These are phyloP conservation scores for Calameuta filiformis DNA, from an alignment of 2,888 invertebrate genomes.

Conservation along the genomic window DNA sequence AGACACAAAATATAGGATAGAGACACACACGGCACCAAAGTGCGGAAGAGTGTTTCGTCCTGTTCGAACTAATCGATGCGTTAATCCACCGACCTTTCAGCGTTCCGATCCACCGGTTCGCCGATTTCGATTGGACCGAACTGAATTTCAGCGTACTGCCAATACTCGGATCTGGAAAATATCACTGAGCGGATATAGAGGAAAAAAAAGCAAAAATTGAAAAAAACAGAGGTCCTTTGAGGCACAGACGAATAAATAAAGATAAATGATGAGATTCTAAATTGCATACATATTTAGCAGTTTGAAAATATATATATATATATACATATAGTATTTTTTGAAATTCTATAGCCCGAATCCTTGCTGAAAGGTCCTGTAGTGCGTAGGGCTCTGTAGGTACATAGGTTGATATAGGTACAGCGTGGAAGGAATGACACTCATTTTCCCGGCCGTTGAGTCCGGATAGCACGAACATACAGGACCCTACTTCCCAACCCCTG, in stretches of 20 bases:
- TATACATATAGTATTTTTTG: background rate
- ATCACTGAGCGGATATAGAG: background rate
- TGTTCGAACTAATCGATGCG: slow-evolving; percentile 55
- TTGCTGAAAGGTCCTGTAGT: background rate
- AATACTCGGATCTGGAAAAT: background rate
- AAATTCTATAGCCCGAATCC: background rate
- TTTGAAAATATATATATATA: background rate
- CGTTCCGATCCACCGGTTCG: slow-evolving; percentile 9
- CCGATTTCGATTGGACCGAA: background rate
- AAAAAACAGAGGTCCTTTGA: background rate
- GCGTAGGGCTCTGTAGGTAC: background rate
- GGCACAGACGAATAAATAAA: background rate
- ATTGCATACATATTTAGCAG: background rate
- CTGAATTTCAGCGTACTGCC: background rate
- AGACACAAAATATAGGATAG: background rate
- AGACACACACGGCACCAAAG: slow-evolving; percentile 35
- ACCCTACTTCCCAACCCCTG: background rate
- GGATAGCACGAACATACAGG: slow-evolving; percentile 33
- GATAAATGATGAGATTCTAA: background rate
- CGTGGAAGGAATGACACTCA: slow-evolving; percentile 63
- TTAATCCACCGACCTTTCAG: slow-evolving; percentile 45
- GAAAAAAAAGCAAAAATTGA: background rate
- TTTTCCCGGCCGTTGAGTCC: slow-evolving; percentile 71
- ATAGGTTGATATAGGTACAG: background rate
- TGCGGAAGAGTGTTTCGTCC: slow-evolving; percentile 59